Conservation (phyloP, 2,797 vertebrate species). For the Calcarius lapponicus region DNA sequence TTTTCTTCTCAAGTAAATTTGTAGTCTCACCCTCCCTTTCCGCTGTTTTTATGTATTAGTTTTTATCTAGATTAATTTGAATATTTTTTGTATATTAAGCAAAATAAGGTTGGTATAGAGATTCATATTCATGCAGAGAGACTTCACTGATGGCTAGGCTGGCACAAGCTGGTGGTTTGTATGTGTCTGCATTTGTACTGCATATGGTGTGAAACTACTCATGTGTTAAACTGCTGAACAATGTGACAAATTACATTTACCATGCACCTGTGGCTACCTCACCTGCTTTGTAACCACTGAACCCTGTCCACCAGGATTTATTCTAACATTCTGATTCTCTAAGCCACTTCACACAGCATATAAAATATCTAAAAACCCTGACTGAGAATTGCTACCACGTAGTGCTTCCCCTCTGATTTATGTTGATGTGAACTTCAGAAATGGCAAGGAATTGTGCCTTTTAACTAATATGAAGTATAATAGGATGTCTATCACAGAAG, state of each 20-base stretch:
- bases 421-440: background rate
- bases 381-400: background rate
- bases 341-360: background rate
- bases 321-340: constrained; percentile 40
- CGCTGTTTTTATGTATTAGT: background rate
- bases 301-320: constrained; percentile 34
- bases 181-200: constrained; percentile 6
- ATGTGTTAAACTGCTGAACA: constrained; percentile 60
- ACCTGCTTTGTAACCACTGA: constrained; percentile 49
- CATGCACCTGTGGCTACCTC: constrained; percentile 56
- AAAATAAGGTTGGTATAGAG: background rate
- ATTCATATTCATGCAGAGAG: background rate
- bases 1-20: background rate
- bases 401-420: background rate
- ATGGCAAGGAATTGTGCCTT: background rate
- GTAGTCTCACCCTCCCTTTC: background rate
- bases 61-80: background rate
- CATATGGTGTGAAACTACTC: constrained; percentile 41
- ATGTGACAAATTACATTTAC: constrained; percentile 65
- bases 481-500: background rate
- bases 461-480: background rate
- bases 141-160: background rate
- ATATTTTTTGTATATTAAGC: background rate
- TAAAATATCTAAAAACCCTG: background rate
- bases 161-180: background rate